phyloP scores from a whole-genome alignment of 2,888 invertebrate species.

The Drosophila niveifrons region DNA sequence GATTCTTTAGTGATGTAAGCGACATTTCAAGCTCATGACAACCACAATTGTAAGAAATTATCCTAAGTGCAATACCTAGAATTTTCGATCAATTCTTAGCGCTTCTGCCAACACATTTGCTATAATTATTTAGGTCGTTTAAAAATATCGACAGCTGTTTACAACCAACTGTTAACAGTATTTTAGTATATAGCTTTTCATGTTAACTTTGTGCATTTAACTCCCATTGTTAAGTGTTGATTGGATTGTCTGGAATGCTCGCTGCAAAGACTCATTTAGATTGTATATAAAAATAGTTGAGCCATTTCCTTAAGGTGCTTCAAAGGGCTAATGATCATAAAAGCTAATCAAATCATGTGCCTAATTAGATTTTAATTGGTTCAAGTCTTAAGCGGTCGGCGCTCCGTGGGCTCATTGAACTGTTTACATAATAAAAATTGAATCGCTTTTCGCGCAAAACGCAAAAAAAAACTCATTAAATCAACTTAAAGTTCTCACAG shows the following conservation, averaged over 20 bases:
- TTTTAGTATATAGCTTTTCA: neutral
- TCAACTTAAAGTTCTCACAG: conserved; percentile 60
- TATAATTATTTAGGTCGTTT: neutral
- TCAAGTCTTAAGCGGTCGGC: conserved; percentile 7
- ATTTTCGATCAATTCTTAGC: neutral
- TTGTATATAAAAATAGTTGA: conserved; percentile 2
- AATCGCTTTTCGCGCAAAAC: conserved; percentile 52
- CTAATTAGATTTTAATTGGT: conserved; percentile 72
- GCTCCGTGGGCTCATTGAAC: conserved; percentile 62
- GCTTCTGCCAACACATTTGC: neutral
- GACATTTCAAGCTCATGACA: no score
- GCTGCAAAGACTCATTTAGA: neutral
- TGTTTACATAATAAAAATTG: conserved; percentile 62
- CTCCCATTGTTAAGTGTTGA: neutral
- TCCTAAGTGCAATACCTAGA: neutral
- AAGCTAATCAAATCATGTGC: conserved; percentile 58
- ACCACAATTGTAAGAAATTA: no score
- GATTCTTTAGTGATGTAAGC: no score
- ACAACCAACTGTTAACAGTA: neutral
- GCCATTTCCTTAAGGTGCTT: conserved; percentile 7
- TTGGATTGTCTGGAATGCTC: neutral
- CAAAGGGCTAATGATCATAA: conserved; percentile 24
- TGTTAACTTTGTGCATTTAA: neutral
- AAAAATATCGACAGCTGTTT: neutral
- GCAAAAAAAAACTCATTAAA: conserved; percentile 61